These are phyloP conservation scores for Hylia prasina DNA, from an alignment of 2,113 vertebrate genomes.

Conservation along the genomic window DNA sequence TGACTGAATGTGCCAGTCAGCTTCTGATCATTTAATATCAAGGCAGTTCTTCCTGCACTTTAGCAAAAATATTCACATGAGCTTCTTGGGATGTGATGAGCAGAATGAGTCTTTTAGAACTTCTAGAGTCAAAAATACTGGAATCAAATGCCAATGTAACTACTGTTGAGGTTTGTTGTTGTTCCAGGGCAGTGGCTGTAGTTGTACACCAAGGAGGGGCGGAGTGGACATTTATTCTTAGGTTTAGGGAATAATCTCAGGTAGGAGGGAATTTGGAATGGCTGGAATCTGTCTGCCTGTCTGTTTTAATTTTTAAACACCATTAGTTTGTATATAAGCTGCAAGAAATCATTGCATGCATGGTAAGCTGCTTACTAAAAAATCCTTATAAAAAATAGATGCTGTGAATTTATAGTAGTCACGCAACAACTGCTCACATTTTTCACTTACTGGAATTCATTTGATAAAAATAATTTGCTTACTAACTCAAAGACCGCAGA, in stretches of 20 bases:
- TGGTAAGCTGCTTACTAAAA: conserved; percentile 10
- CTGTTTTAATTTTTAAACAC: conserved; percentile 17
- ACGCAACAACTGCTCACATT: background rate
- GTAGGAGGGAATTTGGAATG: conserved; percentile 14
- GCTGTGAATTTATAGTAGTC: background rate
- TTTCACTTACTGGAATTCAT: background rate
- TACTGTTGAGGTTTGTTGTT: background rate
- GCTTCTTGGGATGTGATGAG: background rate
- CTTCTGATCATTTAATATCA: background rate
- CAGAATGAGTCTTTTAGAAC: background rate
- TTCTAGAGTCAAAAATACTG: background rate
- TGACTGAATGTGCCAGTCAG: background rate
- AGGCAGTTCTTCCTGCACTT: background rate
- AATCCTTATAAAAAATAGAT: background rate
- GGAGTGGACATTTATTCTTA: background rate
- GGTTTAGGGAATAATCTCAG: background rate
- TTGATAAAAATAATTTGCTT: background rate
- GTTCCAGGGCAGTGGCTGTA: background rate
- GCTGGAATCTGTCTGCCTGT: background rate
- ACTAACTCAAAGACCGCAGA: fast-evolving
- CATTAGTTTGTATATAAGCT: conserved; percentile 2
- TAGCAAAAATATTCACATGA: background rate
- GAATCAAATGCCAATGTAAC: background rate
- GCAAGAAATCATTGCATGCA: background rate
- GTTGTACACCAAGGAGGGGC: background rate